phyloP scores from a whole-genome alignment of 2,113 vertebrate genomes.

The Benitochromis conjunctus region DNA sequence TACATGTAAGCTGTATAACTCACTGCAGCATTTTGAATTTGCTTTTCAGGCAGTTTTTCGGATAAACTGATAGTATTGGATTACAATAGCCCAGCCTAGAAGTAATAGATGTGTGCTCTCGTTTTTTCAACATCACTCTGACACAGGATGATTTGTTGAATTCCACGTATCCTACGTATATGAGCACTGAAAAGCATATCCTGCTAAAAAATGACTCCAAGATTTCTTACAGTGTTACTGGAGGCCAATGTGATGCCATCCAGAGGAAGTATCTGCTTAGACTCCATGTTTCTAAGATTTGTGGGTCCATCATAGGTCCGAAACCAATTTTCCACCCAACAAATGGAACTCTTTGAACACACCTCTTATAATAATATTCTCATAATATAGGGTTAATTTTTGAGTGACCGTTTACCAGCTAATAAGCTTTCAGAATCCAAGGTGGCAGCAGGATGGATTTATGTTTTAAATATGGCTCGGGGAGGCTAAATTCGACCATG shows the following conservation, averaged over 20 bases:
- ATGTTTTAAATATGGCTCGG: conserved; percentile 28
- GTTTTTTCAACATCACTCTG: neutral
- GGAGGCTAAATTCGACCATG: neutral
- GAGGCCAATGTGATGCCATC: neutral
- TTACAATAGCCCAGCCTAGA: neutral
- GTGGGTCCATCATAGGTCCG: neutral
- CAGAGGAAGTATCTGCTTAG: neutral
- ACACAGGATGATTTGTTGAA: neutral
- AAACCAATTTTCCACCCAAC: neutral
- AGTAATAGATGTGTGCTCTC: neutral
- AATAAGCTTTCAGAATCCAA: neutral
- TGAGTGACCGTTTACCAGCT: neutral
- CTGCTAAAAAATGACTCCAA: neutral
- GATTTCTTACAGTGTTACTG: neutral
- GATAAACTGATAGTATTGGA: neutral
- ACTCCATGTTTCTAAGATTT: neutral
- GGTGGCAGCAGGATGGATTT: neutral
- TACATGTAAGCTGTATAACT: neutral
- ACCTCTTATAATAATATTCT: neutral
- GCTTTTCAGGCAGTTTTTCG: neutral
- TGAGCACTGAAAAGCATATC: neutral
- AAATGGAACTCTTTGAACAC: neutral
- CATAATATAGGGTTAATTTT: neutral
- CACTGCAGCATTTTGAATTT: neutral
- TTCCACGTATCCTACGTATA: neutral